phyloP scores from a whole-genome alignment of 2,888 invertebrate genomes.

The Drosophila kambysellisi region DNA sequence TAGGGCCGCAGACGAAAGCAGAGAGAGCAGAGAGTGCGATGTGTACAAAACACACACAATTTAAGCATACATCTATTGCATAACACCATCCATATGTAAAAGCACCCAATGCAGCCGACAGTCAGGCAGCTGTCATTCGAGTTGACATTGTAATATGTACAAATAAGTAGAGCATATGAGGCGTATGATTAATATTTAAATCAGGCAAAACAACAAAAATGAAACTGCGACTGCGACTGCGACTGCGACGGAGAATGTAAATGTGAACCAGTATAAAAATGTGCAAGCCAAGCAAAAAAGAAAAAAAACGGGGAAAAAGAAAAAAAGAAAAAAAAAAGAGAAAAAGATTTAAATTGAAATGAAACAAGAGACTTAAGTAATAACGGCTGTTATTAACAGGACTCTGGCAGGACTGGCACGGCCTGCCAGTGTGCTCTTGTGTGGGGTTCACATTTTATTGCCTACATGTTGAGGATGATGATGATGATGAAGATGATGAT shows the following conservation, averaged over 20 bases:
- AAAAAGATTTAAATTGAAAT: slow-evolving; percentile 65
- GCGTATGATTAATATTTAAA: slow-evolving; percentile 71
- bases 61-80: slow-evolving; percentile 49
- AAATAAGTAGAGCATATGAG: slow-evolving; percentile 71
- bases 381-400: slow-evolving; percentile 71
- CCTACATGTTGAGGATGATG: slow-evolving; percentile 25
- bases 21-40: neutral
- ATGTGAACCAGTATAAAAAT: slow-evolving; percentile 21
- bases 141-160: slow-evolving; percentile 68
- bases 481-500: neutral
- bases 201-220: slow-evolving; percentile 36
- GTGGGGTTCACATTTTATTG: slow-evolving; percentile 52
- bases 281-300: slow-evolving; percentile 16
- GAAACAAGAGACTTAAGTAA: slow-evolving; percentile 72
- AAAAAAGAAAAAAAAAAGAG: no score
- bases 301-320: neutral
- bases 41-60: slow-evolving; percentile 31
- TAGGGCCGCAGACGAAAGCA: neutral
- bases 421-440: slow-evolving; percentile 3
- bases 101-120: slow-evolving; percentile 27
- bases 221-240: slow-evolving; percentile 1
- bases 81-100: slow-evolving; percentile 38
- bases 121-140: slow-evolving; percentile 50
- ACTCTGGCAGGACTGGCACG: slow-evolving; percentile 21
- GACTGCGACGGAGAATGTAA: slow-evolving; percentile 21